Percentiles rank a stretch among this genome's conserved stretches.
phyloP scores from a whole-genome alignment of 2,797 vertebrate species.

The Hydrolagus colliei region DNA sequence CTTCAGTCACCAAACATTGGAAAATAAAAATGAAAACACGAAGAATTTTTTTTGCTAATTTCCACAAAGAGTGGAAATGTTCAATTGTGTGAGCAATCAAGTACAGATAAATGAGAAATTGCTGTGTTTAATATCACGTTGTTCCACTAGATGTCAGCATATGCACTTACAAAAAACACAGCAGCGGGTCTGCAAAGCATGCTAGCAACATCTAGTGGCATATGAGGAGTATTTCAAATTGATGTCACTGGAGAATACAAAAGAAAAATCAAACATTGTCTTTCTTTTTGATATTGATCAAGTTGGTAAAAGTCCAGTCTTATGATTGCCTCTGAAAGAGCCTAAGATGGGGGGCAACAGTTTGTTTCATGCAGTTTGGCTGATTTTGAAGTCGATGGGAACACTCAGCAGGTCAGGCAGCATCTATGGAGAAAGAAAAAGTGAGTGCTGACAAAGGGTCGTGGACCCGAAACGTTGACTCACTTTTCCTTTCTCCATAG shows the following conservation, averaged over 20 bases:
- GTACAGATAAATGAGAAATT: not conserved
- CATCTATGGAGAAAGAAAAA: too few relatives aligned
- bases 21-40: too few relatives aligned
- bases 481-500: too few relatives aligned
- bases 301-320: not conserved
- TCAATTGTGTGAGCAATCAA: not conserved
- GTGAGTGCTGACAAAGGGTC: too few relatives aligned
- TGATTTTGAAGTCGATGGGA: too few relatives aligned
- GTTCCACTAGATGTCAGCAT: constrained; percentile 20
- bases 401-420: too few relatives aligned
- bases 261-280: not conserved
- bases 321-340: not conserved
- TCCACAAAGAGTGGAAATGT: too few relatives aligned
- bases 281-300: not conserved
- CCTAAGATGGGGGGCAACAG: too few relatives aligned
- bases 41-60: too few relatives aligned
- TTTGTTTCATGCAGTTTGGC: too few relatives aligned
- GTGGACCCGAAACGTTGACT: too few relatives aligned
- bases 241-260: not conserved
- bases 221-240: not conserved
- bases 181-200: not conserved
- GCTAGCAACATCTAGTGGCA: not conserved
- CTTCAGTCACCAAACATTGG: too few relatives aligned
- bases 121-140: not conserved
- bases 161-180: not conserved